Evolutionary conservation across 2,113 vertebrate genomes (phyloP), one percentile per base, ranked within the genome.

Genomic region (Lasiurus cinereus): DNA sequence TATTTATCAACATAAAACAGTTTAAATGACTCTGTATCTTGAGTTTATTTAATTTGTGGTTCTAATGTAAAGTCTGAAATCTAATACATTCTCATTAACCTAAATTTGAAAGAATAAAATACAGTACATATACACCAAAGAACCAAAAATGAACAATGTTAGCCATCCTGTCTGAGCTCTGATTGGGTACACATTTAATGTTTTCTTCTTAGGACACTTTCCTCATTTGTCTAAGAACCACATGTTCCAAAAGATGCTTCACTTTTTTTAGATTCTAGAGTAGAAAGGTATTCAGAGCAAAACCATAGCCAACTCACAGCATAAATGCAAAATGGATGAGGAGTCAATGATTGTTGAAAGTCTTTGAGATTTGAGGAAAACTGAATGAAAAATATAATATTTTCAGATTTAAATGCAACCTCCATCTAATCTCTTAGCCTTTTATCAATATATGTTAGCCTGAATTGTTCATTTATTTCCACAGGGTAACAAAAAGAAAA

Each of bases 61-160:
- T 94, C 36, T 85, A 93, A 92, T 1, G 31, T 73, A 59, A 5
- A 87, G 69, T 98, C 31, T 97, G 73, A 92, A 97, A 93, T 88
- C 43, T 22, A 83, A 90, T 39, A 90, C 22, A 54, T 88, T 97
- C 59, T 80, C 50, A 74, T 0, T 0, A 69, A 7, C 27, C 13
- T 70, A n/a, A 83, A 18, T 96, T 19, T 79, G 10, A 83, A 83
- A 82, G n/a, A 91, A 73, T 89, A 96, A 89, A 50, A 88, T 48
- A 70, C 0, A 39, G 36, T 15, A 14, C 1, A 21, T 11, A 77
- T 1, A 5, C 8, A 29, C 1, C 8, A 78, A 83, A 82, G 31
- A 16, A 13, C 2, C 7, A 12, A 52, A 31, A 27, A 0, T 22
- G 29, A 93, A 59, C 2, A 67, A 33, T 27, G 80, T 69, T 50